Evolutionary conservation across 2,797 vertebrate species (phyloP).

Genomic region (Tiaroga cobitis): DNA sequence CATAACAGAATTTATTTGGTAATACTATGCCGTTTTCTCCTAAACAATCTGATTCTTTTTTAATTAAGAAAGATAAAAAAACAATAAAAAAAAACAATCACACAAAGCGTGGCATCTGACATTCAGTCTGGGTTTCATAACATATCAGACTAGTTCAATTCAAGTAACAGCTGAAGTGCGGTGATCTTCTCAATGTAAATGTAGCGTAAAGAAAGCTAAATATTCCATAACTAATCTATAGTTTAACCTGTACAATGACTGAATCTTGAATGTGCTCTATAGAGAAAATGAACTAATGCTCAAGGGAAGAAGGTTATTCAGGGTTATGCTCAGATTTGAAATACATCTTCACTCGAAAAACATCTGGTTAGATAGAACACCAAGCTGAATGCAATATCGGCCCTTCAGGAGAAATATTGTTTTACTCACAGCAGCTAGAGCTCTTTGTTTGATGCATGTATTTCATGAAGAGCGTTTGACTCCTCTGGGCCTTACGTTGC

Average conservation of each 20-base stretch:
- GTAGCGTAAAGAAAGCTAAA: neutral
- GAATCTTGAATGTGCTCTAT: neutral
- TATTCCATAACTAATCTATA: neutral
- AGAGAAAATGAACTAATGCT: constrained; percentile 20
- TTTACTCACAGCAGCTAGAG: constrained; percentile 24
- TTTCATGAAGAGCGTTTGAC: constrained; percentile 40
- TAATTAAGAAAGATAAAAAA: neutral
- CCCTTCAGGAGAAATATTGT: constrained; percentile 37
- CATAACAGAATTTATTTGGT: neutral
- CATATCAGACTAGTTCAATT: neutral
- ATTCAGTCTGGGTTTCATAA: neutral
- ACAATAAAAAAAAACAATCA: too few relatives aligned
- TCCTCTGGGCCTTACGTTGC: constrained; percentile 29
- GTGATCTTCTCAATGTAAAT: constrained; percentile 10
- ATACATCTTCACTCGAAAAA: constrained; percentile 36
- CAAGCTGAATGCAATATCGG: constrained; percentile 15
- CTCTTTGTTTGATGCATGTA: constrained; percentile 44
- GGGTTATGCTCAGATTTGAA: constrained; percentile 8
- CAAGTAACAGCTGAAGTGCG: constrained; percentile 2
- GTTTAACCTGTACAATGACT: constrained; percentile 14
- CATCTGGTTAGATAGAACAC: constrained; percentile 39
- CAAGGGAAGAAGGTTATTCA: constrained; percentile 12
- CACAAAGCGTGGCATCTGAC: neutral
- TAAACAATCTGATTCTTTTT: neutral
- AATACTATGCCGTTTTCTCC: neutral